A percentile compares a stretch with the other conserved stretches of the same genome.
phyloP scores from a whole-genome alignment of 2,888 invertebrate genomes.

The Melieria picta region DNA sequence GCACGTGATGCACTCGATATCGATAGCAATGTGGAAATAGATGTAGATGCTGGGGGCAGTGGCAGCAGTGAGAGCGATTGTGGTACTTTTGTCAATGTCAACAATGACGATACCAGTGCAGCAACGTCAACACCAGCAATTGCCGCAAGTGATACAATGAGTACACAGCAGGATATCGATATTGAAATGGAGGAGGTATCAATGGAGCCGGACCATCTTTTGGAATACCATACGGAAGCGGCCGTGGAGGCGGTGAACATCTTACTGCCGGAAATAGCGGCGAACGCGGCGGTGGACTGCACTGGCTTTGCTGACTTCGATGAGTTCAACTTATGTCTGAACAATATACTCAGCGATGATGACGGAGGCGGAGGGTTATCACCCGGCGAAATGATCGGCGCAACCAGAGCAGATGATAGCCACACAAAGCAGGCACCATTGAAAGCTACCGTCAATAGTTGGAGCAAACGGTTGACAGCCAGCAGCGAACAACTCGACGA shows the following conservation, averaged over 20 bases:
- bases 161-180: conserved; percentile 2
- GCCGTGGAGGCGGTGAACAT: conserved; percentile 51
- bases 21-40: conserved; percentile 36
- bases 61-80: neutral
- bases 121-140: conserved; percentile 5
- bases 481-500: conserved; percentile 44
- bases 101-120: neutral
- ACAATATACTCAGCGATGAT: conserved; percentile 56
- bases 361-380: conserved; percentile 46
- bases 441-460: neutral
- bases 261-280: conserved; percentile 53
- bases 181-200: neutral
- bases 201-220: conserved; percentile 42
- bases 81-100: conserved; percentile 22
- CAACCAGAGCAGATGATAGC: conserved; percentile 28
- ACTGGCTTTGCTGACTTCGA: conserved; percentile 59
- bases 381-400: conserved; percentile 38
- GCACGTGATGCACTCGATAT: conserved; percentile 22
- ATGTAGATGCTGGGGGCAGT: conserved; percentile 27
- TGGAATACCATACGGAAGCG: conserved; percentile 47
- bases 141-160: conserved; percentile 1
- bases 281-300: conserved; percentile 51
- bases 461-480: conserved; percentile 20
- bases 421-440: conserved; percentile 8
- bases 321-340: conserved; percentile 60